Base-by-base conservation (phyloP, 2,888 invertebrate genomes). In the Clitarchus hookeri region DNA sequence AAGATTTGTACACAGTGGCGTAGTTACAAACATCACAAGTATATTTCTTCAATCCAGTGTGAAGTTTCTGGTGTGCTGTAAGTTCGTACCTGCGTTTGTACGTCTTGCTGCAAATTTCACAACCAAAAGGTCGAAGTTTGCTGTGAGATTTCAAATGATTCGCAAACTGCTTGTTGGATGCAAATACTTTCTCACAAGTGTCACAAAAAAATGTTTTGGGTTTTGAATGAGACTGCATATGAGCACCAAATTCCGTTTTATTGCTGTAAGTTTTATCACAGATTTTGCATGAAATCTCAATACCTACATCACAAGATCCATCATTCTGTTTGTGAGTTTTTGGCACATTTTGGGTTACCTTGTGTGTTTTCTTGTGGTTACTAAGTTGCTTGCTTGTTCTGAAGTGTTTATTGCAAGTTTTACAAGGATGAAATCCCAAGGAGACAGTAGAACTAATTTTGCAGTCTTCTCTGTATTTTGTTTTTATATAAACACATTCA, bases 131-230 rank as follows among this genome's bases (percentile, higher is more conserved):
- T 84, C 91, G 92, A 25, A 93, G 92, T 11, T 93, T 92, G 0
- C 92, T 92, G 89, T 95, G 95, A 16, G 93, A 91, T 1, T 93
- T 91, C 0, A 92, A 90, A 89, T 95, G 95, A 0, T 93, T 92
- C 82, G 93, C 94, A 87, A 95, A 89, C 88, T 94, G 94, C 86
- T 94, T 93, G 88, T 92, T 92, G 80, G 93, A 92, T 85, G 92
- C 92, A 84, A 93, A 94, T 0, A 92, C 91, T 87, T 93, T 93
- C 77, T 92, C 91, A 86, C 94, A 94, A 0, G 92, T 86, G 16
- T 90, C 88, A 88, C 93, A 93, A 79, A 82, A 27, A 82, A 82
- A 82, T 9, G 8, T 23, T 3, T 27, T 82, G 11, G 82, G 27
- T 36, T 82, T 65, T 1, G n/a, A 80, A 65, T 85, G 85, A 26